Evolutionary conservation across 2,888 invertebrate genomes (phyloP), one percentile per base, ranked within the genome.

Genomic region (Leucania comma): DNA sequence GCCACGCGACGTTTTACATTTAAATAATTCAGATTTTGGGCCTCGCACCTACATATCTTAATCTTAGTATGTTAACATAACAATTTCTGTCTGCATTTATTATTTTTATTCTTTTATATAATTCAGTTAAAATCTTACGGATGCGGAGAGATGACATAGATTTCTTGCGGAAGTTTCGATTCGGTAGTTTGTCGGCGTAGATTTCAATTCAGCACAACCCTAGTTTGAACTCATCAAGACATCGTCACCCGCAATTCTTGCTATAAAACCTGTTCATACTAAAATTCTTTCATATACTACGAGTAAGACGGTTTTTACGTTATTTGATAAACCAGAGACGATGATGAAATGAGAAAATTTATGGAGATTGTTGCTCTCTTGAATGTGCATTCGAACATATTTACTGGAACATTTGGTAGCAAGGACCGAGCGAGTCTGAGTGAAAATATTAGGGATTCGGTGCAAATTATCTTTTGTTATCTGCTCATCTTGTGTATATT

Each of bases 321-420:
- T 64, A 57, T 59, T 64, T 61, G 29, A 46, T 72, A 68, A 70
- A 72, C 22, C 64, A 66, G 68, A 75, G 76, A 68, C 77, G 72
- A 66, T 70, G 69, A 76, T 78, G 73, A 76, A 76, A 76, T 38
- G 62, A 46, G 54, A 63, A 46, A n/a, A 22, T 78, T 78, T 78
- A 76, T 76, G 63, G 38, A 68, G 76, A 87, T 86, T 83, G 78
- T 81, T 75, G 68, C 86, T 92, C 67, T 54, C 20, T 67, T 63
- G 51, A 77, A 10, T 62, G 53, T 46, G 6, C 57, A 73, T 68
- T 58, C 17, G 4, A 62, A 72, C n/a, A 64, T 48, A 70, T 57
- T 65, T 72, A 48, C 54, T 63, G 20, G 26, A 38, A 57, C n/a
- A 62, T 66, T 59, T 77, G n/a, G 51, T 32, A 51, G 67, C 50